These are phyloP conservation scores for Scalopus aquaticus DNA, from an alignment of 2,113 vertebrate genomes.

Conservation along the genomic window DNA sequence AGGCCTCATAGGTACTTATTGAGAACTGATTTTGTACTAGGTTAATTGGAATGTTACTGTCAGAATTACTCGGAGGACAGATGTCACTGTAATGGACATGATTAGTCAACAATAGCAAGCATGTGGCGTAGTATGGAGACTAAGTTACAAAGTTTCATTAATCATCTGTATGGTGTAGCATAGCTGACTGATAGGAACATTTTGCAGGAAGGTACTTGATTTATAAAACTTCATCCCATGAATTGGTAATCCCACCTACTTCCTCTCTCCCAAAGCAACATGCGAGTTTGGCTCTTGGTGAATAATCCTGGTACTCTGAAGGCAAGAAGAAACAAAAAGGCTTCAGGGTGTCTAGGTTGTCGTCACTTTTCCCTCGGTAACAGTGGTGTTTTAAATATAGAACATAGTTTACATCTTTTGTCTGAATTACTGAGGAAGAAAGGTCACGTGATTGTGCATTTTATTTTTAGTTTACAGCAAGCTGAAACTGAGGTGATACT, in stretches of 20 bases:
- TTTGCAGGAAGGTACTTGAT: too few species aligned
- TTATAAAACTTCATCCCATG: neutral
- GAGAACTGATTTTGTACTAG: neutral
- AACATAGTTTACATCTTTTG: neutral
- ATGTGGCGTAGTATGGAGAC: neutral
- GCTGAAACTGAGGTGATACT: neutral
- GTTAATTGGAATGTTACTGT: neutral
- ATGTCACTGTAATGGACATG: neutral
- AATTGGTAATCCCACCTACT: neutral
- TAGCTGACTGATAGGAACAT: neutral
- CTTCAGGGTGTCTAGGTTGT: neutral
- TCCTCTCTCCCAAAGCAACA: neutral
- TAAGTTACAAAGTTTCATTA: neutral
- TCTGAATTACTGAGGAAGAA: neutral
- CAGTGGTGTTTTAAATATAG: neutral
- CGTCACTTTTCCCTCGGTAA: slow-evolving; percentile 23
- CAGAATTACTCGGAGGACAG: neutral
- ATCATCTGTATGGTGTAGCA: neutral
- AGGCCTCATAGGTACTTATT: neutral
- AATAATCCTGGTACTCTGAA: neutral
- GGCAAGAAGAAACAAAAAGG: neutral
- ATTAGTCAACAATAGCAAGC: neutral
- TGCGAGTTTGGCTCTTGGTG: neutral
- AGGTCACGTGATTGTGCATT: neutral
- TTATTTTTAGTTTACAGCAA: neutral